Evolutionary conservation across 1,140 invertebrate species (phyloP).

Genomic region (Adoxophyes honmai): DNA sequence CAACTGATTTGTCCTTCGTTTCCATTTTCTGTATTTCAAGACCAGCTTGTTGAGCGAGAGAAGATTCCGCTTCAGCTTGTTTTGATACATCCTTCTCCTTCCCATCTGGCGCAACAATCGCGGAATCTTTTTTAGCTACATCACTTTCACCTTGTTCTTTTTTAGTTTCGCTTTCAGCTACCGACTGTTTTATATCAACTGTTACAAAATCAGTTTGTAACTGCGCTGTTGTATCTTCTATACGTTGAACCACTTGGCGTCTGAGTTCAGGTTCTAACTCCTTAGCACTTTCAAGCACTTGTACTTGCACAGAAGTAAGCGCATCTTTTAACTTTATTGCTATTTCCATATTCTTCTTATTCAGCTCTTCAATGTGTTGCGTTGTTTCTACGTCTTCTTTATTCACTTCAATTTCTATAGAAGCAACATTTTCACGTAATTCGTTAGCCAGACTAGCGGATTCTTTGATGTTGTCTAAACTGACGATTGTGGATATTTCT

Average conservation of each 20-base stretch:
- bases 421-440: conserved; percentile 37
- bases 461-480: conserved; percentile 42
- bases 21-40: too few species aligned
- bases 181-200: conserved; percentile 24
- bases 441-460: conserved; percentile 41
- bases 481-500: conserved; percentile 44
- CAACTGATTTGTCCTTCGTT: neutral
- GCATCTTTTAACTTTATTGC: conserved; percentile 41
- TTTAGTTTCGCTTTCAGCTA: conserved; percentile 21
- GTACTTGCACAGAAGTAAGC: conserved; percentile 37
- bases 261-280: conserved; percentile 31
- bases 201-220: conserved; percentile 34
- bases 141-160: too few species aligned
- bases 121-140: too few species aligned
- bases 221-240: conserved; percentile 33
- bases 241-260: conserved; percentile 29
- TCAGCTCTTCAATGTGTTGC: conserved; percentile 20
- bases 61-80: neutral
- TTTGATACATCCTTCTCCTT: neutral
- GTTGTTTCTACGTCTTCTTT: conserved; percentile 11
- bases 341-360: conserved; percentile 29
- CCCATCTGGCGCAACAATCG: neutral
- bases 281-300: conserved; percentile 33
- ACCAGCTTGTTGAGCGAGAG: too few species aligned
- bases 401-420: conserved; percentile 20